These are phyloP conservation scores for Bombus pyrosoma DNA, from an alignment of 1,140 invertebrate genomes.

Conservation along the genomic window DNA sequence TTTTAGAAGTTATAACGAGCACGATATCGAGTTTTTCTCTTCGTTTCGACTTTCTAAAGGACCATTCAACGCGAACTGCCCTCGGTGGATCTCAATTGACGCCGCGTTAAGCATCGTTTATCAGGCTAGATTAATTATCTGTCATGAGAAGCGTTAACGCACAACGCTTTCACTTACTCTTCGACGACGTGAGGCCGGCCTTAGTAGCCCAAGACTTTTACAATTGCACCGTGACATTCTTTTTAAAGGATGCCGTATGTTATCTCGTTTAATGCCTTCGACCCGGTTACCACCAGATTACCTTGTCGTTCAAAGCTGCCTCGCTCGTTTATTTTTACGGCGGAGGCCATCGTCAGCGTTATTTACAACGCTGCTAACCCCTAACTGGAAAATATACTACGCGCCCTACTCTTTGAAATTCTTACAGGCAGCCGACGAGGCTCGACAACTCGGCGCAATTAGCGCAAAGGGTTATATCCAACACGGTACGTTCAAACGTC, in stretches of 20 bases:
- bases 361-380: slow-evolving; percentile 17
- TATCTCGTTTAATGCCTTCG: slow-evolving; percentile 29
- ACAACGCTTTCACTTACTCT: slow-evolving; percentile 25
- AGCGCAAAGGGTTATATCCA: no score
- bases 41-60: slow-evolving; percentile 3
- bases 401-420: not conserved
- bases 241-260: slow-evolving; percentile 14
- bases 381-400: not conserved
- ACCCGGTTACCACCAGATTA: slow-evolving; percentile 33
- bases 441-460: no score
- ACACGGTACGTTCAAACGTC: no score
- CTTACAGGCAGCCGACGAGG: not conserved
- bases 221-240: slow-evolving; percentile 31
- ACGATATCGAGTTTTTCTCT: not conserved
- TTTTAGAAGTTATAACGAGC: not conserved
- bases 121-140: slow-evolving; percentile 40
- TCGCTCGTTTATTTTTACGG: slow-evolving; percentile 14
- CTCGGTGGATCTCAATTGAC: not conserved
- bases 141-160: slow-evolving; percentile 27
- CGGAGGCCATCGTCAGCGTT: slow-evolving; percentile 7
- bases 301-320: slow-evolving; percentile 20
- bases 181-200: not conserved
- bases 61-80: slow-evolving; percentile 8
- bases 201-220: slow-evolving; percentile 2
- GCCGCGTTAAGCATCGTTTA: slow-evolving; percentile 24